Base-by-base conservation (phyloP, 2,888 invertebrate species). In the Drosophila meridionalis region DNA sequence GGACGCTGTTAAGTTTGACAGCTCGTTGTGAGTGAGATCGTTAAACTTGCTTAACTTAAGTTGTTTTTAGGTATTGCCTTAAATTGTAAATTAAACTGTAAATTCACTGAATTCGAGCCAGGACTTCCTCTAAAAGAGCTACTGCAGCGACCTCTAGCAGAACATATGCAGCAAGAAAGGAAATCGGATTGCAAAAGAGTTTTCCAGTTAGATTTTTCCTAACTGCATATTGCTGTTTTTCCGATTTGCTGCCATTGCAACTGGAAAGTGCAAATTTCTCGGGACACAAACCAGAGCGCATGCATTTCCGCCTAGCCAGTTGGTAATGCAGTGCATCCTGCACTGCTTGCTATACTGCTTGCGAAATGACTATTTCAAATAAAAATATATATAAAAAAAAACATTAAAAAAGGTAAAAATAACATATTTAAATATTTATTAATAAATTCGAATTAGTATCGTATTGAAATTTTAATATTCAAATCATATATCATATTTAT, bases 1-100 rank as follows among this genome's bases (percentile, higher is more conserved):
- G 91, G 91, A 92, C 92, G 91, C 55, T 79, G 78, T 79, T 71
- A 76, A 78, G 70, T 77, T 78, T 83, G 82, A 82, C 85, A 87
- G 77, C 75, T 80, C 65, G 48, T 48, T 64, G 65, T 40, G 57
- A 11, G 34, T 58, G 34, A 52, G 50, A 28, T 36, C 36, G 11
- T 40, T 42, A 66, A 69, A 40, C 42, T 75, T 60, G 14, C 34
- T 34, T 1, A 34, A 52, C n/a, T 62, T 38, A 30, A 43, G 8
- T 70, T 58, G 9, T 48, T 63, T 60, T 58, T 32, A 8, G 38
- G 11, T 11, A 3, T 32, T 2, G n/a, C 7, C 34, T 79, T 65
- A 45, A 69, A 75, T 43, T 40, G 0, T 4, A 20, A 20, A 20
- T 2, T 14, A 6, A 9, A 52, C 32, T 53, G 56, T 4, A 26